phyloP scores from a whole-genome alignment of 2,888 invertebrate species.

The Chaitophorus viminalis region DNA sequence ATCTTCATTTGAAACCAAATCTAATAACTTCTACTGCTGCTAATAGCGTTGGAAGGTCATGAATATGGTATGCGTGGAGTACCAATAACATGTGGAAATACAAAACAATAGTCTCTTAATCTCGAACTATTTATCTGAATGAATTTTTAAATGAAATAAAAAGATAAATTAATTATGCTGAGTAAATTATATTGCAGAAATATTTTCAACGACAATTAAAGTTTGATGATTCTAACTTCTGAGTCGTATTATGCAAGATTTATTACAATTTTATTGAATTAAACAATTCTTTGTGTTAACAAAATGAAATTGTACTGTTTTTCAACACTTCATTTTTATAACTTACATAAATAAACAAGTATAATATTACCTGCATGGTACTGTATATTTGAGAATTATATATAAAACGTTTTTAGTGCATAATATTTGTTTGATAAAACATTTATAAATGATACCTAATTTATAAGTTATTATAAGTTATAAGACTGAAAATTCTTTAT shows the following conservation, averaged over 20 bases:
- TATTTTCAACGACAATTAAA: background rate
- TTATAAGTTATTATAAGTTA: no score
- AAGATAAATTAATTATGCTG: background rate
- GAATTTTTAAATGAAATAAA: background rate
- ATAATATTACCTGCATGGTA: no score
- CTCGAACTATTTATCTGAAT: background rate
- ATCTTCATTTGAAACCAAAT: background rate
- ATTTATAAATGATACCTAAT: no score
- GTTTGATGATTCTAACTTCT: background rate
- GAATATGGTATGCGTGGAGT: background rate
- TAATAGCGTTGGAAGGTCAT: conserved; percentile 39
- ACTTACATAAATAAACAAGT: no score
- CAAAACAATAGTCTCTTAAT: conserved; percentile 32
- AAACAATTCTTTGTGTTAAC: no score
- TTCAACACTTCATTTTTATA: no score
- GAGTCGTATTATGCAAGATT: background rate
- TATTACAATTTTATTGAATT: background rate
- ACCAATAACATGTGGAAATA: background rate
- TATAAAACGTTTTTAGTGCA: no score
- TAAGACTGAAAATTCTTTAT: no score
- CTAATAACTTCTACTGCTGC: conserved; percentile 14
- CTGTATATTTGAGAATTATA: no score
- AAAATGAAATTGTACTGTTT: no score
- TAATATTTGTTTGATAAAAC: no score
- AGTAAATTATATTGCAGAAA: background rate